Evolutionary conservation across 1,140 invertebrate species (phyloP), one percentile per base, ranked within the genome.

Genomic region (Argopecten irradians): DNA sequence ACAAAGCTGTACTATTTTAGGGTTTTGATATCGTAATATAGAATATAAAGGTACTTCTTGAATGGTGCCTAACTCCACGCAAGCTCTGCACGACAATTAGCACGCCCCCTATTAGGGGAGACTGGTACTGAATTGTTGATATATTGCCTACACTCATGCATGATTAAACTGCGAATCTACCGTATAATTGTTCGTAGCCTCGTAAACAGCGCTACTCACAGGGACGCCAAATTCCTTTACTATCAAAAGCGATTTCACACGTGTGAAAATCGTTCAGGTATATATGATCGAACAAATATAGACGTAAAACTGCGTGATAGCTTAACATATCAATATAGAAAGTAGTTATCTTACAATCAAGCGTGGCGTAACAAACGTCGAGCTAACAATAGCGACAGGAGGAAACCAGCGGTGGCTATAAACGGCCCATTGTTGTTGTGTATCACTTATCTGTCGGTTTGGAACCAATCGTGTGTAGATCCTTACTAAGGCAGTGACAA

Each of bases 151-250:
- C 8, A 28, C 55, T n/a, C 55, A 71, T 71, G 55, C 55, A 71
- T 71, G 22, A 71, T 71, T 71, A 5, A 71, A 71, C 55, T n/a
- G n/a, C 16, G n/a, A 71, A 71, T 71, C 55, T n/a, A 22, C 55
- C 55, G n/a, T 71, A n/a, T 28, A 71, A 71, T 71, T 71, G 55
- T 71, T 71, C n/a, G 28, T 71, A 71, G 55, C 55, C 55, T 28
- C 55, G 28, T 71, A 71, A 71, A 71, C 55, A 71, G 55, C 55
- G 55, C n/a, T 71, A 71, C 55, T 71, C 55, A 71, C n/a, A 71
- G 55, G 22, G 28, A 71, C 22, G 55, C 22, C 55, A 71, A 28
- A 71, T 71, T 71, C 55, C 55, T 71, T 22, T 8, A 3, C 55
- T 71, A 71, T 71, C 55, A 71, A 71, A 71, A 5, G 28, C 55